Percentiles rank a stretch among this genome's conserved stretches.
phyloP scores from a whole-genome alignment of 1,140 invertebrate genomes.

The Argopecten irradians region DNA sequence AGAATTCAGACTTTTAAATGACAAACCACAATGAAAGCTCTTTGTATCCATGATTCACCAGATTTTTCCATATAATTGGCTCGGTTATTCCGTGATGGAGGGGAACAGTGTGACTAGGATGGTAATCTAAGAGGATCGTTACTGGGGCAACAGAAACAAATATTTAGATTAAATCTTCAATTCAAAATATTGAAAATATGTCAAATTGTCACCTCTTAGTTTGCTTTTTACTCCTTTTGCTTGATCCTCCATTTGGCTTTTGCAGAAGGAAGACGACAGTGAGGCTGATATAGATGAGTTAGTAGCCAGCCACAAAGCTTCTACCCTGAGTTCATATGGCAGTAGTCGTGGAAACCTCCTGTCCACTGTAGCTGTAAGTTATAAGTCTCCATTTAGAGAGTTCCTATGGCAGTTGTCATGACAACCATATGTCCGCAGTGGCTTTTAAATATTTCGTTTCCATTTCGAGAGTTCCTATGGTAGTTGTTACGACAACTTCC shows the following conservation, averaged over 20 bases:
- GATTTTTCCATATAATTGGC: not conserved
- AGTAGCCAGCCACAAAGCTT: slow-evolving; percentile 52
- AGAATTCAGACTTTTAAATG: no score
- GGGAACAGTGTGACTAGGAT: no score
- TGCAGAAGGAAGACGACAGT: slow-evolving; percentile 56
- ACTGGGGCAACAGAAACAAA: no score
- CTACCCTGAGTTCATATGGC: slow-evolving; percentile 29
- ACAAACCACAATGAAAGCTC: no score
- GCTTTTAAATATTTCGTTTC: no score
- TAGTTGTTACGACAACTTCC: slow-evolving; percentile 56
- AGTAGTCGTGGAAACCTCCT: slow-evolving; percentile 60
- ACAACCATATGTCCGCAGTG: slow-evolving; percentile 56
- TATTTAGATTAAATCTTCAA: no score
- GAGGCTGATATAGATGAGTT: slow-evolving; percentile 65
- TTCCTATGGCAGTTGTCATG: slow-evolving; percentile 45
- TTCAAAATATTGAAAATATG: not conserved
- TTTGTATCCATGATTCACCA: no score
- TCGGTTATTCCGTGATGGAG: no score
- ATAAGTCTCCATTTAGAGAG: slow-evolving; percentile 7
- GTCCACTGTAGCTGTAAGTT: slow-evolving; percentile 58
- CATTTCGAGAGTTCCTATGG: slow-evolving; percentile 25
- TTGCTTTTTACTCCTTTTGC: not conserved
- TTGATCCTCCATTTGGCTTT: slow-evolving; percentile 26
- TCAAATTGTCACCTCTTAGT: not conserved
- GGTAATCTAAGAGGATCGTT: no score